Evolutionary conservation across 2,113 vertebrate genomes (phyloP).

Genomic region (Barnardius zonarius): DNA sequence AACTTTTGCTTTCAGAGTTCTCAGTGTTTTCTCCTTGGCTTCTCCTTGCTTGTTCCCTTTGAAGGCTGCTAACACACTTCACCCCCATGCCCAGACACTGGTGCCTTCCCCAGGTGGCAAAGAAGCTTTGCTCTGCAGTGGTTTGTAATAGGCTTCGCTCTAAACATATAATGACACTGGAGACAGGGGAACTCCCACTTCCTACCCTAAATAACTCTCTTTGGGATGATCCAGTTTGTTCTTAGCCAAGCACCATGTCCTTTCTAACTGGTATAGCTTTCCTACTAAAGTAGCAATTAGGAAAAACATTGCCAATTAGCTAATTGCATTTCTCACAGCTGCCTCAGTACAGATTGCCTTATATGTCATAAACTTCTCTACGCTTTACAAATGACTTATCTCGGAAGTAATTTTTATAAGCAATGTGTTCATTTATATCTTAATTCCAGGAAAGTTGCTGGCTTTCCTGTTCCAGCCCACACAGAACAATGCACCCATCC

Average conservation of each 20-base stretch:
- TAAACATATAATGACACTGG: neutral
- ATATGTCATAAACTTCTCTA: constrained; percentile 41
- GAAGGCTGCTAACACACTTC: neutral
- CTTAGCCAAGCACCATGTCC: neutral
- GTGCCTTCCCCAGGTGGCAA: neutral
- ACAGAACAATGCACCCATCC: constrained; percentile 24
- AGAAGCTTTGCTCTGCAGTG: neutral
- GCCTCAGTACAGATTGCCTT: constrained; percentile 41
- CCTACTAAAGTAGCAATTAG: neutral
- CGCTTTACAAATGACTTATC: neutral
- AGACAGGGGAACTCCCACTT: constrained; percentile 7
- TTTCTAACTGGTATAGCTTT: neutral
- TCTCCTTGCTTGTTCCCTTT: neutral
- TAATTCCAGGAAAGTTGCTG: constrained; percentile 57
- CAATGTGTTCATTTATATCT: constrained; percentile 33
- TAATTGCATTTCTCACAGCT: constrained; percentile 43
- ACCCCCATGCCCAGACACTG: neutral
- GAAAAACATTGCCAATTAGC: constrained; percentile 45
- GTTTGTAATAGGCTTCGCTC: neutral
- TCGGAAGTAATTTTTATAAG: constrained; percentile 22
- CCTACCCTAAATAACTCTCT: neutral
- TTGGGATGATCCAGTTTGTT: neutral
- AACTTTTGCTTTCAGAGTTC: neutral
- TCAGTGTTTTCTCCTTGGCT: neutral
- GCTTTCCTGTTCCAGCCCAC: neutral